A percentile compares a stretch with the other conserved stretches of the same genome.
Evolutionary conservation across 2,797 vertebrate species (phyloP).

Genomic region (Phrynocephalus vlangalii): DNA sequence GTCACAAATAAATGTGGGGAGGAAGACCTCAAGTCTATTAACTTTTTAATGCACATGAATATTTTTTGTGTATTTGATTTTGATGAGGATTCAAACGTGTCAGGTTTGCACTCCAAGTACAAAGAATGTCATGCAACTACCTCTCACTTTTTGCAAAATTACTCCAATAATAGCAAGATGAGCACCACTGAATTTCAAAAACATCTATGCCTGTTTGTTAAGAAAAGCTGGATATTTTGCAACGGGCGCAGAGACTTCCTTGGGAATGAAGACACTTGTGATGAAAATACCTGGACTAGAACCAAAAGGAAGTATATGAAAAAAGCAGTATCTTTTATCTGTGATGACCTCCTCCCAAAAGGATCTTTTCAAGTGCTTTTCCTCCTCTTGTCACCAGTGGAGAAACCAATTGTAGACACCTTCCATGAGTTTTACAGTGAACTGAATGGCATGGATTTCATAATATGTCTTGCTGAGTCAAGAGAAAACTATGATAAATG

Average conservation of each 20-base stretch:
- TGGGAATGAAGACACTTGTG: conserved; percentile 79
- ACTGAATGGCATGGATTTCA: conserved; percentile 85
- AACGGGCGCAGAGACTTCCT: conserved; percentile 82
- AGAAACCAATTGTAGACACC: conserved; percentile 82
- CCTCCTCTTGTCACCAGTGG: conserved; percentile 80
- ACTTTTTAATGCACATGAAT: conserved; percentile 83
- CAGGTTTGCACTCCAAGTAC: conserved; percentile 82
- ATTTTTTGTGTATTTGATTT: conserved; percentile 88
- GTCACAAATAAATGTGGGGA: conserved; percentile 81
- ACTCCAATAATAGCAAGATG: conserved; percentile 70
- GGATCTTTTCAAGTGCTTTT: conserved; percentile 84
- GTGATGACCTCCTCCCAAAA: conserved; percentile 83
- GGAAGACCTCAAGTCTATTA: conserved; percentile 74
- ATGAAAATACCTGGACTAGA: conserved; percentile 85
- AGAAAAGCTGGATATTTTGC: conserved; percentile 89
- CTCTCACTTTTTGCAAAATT: conserved; percentile 81
- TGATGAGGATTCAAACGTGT: conserved; percentile 82
- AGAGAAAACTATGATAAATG: conserved; percentile 79
- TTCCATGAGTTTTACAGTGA: conserved; percentile 86
- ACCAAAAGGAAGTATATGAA: conserved; percentile 81
- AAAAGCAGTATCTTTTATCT: conserved; percentile 82
- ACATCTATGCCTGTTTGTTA: conserved; percentile 80
- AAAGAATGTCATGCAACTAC: conserved; percentile 78
- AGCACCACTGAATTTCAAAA: conserved; percentile 72
- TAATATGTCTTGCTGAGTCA: conserved; percentile 84